phyloP scores from a whole-genome alignment of 2,797 vertebrate species.

The Nasua narica region DNA sequence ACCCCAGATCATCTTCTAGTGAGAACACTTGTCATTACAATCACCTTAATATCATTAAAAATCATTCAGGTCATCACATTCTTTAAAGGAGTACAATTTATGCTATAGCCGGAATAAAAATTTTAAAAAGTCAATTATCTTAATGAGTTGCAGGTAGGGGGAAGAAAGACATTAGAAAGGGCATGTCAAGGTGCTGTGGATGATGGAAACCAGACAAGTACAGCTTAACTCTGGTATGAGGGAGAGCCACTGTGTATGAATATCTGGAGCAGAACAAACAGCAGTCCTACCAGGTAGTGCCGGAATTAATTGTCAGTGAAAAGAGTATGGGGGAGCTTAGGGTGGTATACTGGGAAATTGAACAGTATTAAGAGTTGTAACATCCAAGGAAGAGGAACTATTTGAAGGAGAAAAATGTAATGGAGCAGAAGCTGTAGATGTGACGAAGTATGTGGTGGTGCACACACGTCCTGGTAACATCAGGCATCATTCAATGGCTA shows the following conservation, averaged over 20 bases:
- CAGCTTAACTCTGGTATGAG: neutral
- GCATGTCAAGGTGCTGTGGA: neutral
- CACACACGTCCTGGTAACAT: fast-evolving
- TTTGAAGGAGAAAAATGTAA: neutral
- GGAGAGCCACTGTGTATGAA: neutral
- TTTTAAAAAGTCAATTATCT: neutral
- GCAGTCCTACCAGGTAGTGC: neutral
- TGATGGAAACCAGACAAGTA: neutral
- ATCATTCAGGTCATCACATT: neutral
- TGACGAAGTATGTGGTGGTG: no score
- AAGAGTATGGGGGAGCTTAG: fast-evolving
- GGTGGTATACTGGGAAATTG: neutral
- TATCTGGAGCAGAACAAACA: neutral
- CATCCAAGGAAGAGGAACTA: neutral
- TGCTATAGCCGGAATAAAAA: neutral
- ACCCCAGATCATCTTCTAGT: neutral
- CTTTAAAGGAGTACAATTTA: conserved; percentile 24
- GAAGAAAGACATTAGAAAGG: neutral
- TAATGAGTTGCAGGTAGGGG: neutral
- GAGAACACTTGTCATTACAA: neutral
- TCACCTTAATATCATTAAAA: conserved; percentile 22
- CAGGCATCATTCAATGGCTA: neutral
- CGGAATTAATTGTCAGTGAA: neutral
- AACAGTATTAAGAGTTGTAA: neutral
- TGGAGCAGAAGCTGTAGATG: neutral